phyloP scores from a whole-genome alignment of 1,140 invertebrate species.

The Philotrypesis tridentata region DNA sequence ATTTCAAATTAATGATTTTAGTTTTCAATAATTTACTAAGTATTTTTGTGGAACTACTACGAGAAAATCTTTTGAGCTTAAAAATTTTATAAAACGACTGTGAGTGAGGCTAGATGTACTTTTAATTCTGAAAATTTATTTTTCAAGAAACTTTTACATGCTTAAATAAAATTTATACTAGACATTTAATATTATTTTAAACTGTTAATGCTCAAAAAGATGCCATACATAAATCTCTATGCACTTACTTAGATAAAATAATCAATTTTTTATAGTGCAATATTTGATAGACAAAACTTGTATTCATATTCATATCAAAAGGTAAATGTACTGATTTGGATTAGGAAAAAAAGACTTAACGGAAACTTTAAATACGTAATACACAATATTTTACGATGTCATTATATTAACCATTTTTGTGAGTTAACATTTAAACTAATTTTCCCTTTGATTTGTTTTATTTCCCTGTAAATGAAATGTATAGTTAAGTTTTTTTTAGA shows the following conservation, averaged over 20 bases:
- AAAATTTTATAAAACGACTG: background rate
- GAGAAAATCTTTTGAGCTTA: background rate
- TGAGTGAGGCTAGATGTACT: background rate
- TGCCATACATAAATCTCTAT: conserved; percentile 23
- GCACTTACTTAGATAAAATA: conserved; percentile 8
- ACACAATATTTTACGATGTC: conserved; percentile 6
- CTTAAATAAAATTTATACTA: background rate
- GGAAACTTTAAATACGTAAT: conserved; percentile 17
- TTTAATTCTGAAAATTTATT: background rate
- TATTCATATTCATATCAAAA: conserved; percentile 16
- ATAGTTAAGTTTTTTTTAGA: conserved; percentile 28
- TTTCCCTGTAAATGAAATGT: conserved; percentile 36
- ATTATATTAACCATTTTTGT: background rate
- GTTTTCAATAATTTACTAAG: background rate
- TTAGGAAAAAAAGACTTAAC: conserved; percentile 31
- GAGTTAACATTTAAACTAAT: conserved; percentile 3
- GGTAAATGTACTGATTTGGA: conserved; percentile 30
- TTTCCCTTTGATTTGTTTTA: background rate
- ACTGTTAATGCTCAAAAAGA: conserved; percentile 15
- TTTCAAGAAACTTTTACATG: conserved; percentile 11
- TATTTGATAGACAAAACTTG: conserved; percentile 21
- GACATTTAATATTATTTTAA: background rate
- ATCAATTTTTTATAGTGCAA: conserved; percentile 31
- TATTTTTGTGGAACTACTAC: background rate
- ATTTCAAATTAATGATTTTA: background rate